Conservation (phyloP, 2,888 invertebrate genomes). For the Mesorhabditis belari region DNA sequence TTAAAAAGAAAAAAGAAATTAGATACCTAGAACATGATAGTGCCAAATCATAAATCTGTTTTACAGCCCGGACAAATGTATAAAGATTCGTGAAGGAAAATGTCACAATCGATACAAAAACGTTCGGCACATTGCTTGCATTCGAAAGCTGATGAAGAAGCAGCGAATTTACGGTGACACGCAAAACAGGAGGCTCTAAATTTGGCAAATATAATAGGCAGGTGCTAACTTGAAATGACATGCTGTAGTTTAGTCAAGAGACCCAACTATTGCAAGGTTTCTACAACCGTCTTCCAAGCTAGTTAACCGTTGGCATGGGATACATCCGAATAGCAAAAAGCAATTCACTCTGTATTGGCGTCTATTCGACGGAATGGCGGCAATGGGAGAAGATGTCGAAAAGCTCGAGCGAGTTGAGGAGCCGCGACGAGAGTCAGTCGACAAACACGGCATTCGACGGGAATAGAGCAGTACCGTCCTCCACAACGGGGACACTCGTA, state of each 20-base stretch:
- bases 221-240: neutral
- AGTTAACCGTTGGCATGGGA: no score
- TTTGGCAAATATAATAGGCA: neutral
- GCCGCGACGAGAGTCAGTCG: constrained; percentile 92
- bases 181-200: constrained; percentile 27
- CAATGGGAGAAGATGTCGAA: constrained; percentile 31
- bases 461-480: constrained; percentile 94
- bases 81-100: constrained; percentile 82
- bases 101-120: constrained; percentile 91
- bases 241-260: neutral
- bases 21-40: no score
- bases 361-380: constrained; percentile 15
- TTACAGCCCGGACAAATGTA: constrained; percentile 90
- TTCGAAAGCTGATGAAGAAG: constrained; percentile 35
- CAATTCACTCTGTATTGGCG: constrained; percentile 6
- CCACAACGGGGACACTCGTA: constrained; percentile 72
- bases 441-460: constrained; percentile 90
- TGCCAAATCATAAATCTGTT: constrained; percentile 4
- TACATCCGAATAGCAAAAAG: no score
- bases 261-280: neutral
- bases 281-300: neutral
- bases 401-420: constrained; percentile 66
- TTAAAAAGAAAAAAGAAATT: no score
- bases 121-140: constrained; percentile 32
- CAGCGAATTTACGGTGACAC: constrained; percentile 27